Evolutionary conservation across 1,140 invertebrate genomes (phyloP).

Genomic region (Drosophila elegans): DNA sequence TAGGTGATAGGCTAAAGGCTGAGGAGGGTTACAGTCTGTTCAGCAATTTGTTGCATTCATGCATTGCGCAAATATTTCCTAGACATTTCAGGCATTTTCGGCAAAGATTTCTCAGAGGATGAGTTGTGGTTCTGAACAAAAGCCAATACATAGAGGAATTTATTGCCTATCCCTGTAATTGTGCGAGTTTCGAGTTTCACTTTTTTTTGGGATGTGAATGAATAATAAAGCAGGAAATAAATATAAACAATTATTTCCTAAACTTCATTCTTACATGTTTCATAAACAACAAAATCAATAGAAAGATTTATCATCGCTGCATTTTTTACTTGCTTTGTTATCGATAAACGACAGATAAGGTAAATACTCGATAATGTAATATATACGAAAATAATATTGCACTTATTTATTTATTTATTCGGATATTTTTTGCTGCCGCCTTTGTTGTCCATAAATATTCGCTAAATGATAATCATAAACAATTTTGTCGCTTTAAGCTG

Average conservation of each 20-base stretch:
- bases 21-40: constrained; percentile 6
- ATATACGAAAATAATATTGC: constrained; percentile 41
- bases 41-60: constrained; percentile 64
- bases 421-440: constrained; percentile 12
- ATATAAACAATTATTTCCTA: no score
- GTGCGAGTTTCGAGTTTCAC: constrained; percentile 4
- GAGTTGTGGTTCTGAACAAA: constrained; percentile 16
- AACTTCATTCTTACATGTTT: not conserved
- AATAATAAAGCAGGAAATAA: no score
- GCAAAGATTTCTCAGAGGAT: not conserved
- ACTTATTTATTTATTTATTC: constrained; percentile 58
- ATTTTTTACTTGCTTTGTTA: constrained; percentile 19
- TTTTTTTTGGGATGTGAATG: no score
- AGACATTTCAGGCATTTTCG: constrained; percentile 51
- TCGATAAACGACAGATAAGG: constrained; percentile 40
- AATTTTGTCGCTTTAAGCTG: constrained; percentile 60
- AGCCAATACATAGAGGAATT: constrained; percentile 26
- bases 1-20: constrained; percentile 22
- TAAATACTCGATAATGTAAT: constrained; percentile 42
- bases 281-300: not conserved
- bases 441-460: constrained; percentile 56
- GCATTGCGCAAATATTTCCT: constrained; percentile 60
- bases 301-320: constrained; percentile 1
- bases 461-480: constrained; percentile 76
- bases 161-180: constrained; percentile 26